Conservation (phyloP, 2,888 invertebrate genomes). For the Creontiades dilutus region DNA sequence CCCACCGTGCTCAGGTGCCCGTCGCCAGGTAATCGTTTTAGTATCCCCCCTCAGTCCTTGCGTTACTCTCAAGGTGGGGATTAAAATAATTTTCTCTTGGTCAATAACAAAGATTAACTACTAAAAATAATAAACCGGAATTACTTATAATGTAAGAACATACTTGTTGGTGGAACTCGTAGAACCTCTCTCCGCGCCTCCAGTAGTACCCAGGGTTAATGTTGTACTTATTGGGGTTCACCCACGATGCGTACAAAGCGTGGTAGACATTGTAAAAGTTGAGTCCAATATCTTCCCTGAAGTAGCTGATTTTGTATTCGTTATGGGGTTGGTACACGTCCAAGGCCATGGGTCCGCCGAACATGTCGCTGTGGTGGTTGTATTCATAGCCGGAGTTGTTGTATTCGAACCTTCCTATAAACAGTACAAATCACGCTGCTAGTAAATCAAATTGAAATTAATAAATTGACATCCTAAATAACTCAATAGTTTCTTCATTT, state of each 20-base stretch:
- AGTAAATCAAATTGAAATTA: background rate
- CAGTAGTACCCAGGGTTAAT: slow-evolving; percentile 56
- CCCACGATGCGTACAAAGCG: slow-evolving; percentile 81
- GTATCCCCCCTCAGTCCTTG: no score
- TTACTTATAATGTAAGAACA: background rate
- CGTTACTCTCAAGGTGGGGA: no score
- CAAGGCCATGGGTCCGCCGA: slow-evolving; percentile 68
- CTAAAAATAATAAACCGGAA: no score
- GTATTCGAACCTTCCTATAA: slow-evolving; percentile 70
- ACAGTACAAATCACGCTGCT: no score
- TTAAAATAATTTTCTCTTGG: no score
- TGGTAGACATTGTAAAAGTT: slow-evolving; percentile 82
- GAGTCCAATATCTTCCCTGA: slow-evolving; percentile 85
- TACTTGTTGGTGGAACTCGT: slow-evolving; percentile 82
- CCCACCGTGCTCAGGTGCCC: no score
- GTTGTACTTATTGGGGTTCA: slow-evolving; percentile 73
- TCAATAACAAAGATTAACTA: no score
- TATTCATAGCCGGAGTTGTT: slow-evolving; percentile 75
- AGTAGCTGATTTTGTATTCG: slow-evolving; percentile 84
- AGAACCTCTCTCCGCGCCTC: slow-evolving; percentile 76
- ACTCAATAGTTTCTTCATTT: no score
- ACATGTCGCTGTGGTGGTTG: slow-evolving; percentile 72
- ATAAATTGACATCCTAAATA: no score
- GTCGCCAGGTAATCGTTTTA: no score
- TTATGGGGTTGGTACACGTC: slow-evolving; percentile 75